These are phyloP conservation scores for Xanthia togata DNA, from an alignment of 2,888 invertebrate species.

Conservation along the genomic window DNA sequence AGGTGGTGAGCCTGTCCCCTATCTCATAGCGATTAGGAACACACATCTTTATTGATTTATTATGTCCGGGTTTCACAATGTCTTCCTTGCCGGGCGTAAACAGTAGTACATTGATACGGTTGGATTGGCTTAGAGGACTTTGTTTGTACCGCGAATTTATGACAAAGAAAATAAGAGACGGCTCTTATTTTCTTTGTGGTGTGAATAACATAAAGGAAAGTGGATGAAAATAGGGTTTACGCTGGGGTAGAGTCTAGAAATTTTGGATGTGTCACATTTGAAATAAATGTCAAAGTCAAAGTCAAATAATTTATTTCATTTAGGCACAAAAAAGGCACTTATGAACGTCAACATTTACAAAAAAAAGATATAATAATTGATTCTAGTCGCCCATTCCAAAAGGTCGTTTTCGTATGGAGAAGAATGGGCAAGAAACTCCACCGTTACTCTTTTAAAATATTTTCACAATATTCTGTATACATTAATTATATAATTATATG, in stretches of 20 bases:
- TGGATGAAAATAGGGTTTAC: not conserved
- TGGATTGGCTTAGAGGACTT: slow-evolving; percentile 15
- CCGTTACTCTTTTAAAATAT: too few relatives aligned
- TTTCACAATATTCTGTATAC: too few relatives aligned
- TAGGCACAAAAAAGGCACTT: too few relatives aligned
- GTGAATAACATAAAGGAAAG: slow-evolving; percentile 1
- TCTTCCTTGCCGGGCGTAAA: slow-evolving; percentile 15
- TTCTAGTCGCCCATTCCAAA: too few relatives aligned
- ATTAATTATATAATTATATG: too few relatives aligned
- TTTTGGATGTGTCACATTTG: not conserved
- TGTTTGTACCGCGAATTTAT: slow-evolving; percentile 7
- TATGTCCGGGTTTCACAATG: slow-evolving; percentile 5
- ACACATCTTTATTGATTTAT: slow-evolving; percentile 40
- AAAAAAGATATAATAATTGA: too few relatives aligned
- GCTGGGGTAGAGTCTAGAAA: not conserved
- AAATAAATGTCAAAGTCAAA: too few relatives aligned
- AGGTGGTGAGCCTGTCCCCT: slow-evolving; percentile 42
- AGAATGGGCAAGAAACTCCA: too few relatives aligned
- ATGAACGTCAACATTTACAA: too few relatives aligned
- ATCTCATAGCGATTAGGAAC: not conserved
- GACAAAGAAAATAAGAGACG: slow-evolving; percentile 21
- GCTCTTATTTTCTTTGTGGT: too few relatives aligned
- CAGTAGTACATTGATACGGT: slow-evolving; percentile 13
- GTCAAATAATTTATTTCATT: too few relatives aligned
- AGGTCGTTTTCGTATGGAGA: too few relatives aligned